Evolutionary conservation across 2,113 vertebrate species (phyloP).

Genomic region (Saguinus imperator): DNA sequence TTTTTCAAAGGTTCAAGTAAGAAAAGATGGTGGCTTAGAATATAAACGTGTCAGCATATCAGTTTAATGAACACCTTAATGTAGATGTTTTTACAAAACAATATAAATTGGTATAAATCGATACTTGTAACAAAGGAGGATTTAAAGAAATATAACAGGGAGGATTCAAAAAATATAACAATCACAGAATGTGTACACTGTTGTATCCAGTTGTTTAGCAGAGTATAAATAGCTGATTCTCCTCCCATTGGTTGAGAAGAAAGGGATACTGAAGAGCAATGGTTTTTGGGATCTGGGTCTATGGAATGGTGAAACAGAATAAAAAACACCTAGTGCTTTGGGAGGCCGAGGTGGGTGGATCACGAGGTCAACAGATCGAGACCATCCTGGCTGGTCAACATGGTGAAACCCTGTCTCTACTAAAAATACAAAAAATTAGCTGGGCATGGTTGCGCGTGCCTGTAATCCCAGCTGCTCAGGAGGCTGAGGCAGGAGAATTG

Average conservation of each 20-base stretch:
- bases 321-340: neutral
- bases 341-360: no score
- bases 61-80: neutral
- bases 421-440: no score
- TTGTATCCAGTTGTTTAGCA: neutral
- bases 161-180: neutral
- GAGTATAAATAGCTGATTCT: neutral
- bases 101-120: neutral
- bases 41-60: neutral
- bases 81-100: neutral
- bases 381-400: no score
- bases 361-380: no score
- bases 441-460: no score
- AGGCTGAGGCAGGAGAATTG: no score
- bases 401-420: no score
- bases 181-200: neutral
- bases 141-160: neutral
- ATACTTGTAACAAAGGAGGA: neutral
- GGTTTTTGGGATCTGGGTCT: neutral
- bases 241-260: neutral
- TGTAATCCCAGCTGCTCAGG: no score
- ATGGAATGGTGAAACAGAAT: neutral
- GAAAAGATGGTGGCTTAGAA: neutral
- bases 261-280: neutral
- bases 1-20: neutral